These are phyloP conservation scores for Lepus timidus DNA, from an alignment of 2,113 vertebrate genomes.

Conservation along the genomic window DNA sequence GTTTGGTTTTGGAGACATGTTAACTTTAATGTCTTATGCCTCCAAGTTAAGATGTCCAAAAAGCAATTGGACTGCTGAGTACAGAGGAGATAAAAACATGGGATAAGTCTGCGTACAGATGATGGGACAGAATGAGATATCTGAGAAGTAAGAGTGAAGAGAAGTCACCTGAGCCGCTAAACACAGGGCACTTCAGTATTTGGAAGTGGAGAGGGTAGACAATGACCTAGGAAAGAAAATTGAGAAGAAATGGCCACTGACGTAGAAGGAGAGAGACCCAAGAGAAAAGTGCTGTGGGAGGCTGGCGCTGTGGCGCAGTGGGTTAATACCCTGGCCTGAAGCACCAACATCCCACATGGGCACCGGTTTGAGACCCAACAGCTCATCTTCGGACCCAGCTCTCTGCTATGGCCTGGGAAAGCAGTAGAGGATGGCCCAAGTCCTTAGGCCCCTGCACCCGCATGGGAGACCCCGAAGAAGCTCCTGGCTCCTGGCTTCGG, in stretches of 20 bases:
- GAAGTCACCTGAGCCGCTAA: neutral
- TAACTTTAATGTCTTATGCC: neutral
- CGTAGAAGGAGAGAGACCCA: neutral
- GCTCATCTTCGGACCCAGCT: too few relatives aligned
- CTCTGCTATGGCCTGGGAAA: too few relatives aligned
- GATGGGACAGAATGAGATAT: neutral
- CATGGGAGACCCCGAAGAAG: too few relatives aligned
- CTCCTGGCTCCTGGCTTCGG: too few relatives aligned
- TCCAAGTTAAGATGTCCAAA: constrained; percentile 10
- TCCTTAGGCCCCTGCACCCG: too few relatives aligned
- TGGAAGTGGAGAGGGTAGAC: neutral
- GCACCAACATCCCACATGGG: too few relatives aligned
- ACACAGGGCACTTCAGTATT: neutral
- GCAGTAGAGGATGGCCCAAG: too few relatives aligned
- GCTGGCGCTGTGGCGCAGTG: too few relatives aligned
- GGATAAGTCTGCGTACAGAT: neutral
- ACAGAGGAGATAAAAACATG: neutral
- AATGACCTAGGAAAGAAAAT: neutral
- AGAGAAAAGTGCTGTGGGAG: neutral
- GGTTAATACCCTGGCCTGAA: too few relatives aligned
- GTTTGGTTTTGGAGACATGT: neutral
- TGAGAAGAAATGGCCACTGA: neutral
- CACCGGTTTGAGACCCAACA: too few relatives aligned
- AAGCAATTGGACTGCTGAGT: constrained; percentile 3
- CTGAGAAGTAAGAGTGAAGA: neutral